Evolutionary conservation across 2,888 invertebrate genomes (phyloP), one percentile per base, ranked within the genome.

Genomic region (Itoplectis maculator): DNA sequence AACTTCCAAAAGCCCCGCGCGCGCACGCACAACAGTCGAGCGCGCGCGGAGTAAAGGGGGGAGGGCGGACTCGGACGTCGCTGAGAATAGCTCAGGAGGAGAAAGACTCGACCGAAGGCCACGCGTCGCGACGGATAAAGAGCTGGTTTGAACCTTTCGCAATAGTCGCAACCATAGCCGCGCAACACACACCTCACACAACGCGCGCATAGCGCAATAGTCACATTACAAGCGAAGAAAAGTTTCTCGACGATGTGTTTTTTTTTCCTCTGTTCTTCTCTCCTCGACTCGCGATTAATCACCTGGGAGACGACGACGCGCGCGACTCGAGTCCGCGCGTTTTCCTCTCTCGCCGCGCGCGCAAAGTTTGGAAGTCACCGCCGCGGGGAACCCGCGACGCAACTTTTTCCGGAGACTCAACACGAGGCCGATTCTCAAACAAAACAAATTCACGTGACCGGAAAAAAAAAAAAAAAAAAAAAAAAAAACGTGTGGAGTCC

Each of bases 91-190:
- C 81, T 81, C 78, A 15, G 35, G 51, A 54, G 78, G 37, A 72
- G 81, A 81, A 63, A 76, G 82, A 72, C 82, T 82, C 61, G 75
- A 82, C 65, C 72, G 82, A 82, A 82, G 82, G 82, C 82, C 82
- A 76, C 66, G 51, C 75, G 79, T 79, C 75, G 54, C 75, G 82
- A 72, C 82, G 82, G 75, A 75, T 82, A 82, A 79, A 82, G 82
- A 79, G 75, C 75, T 79, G 70, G 74, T 79, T 79, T 79, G 82
- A 82, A 72, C 72, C 79, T 82, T 82, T 82, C 82, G 79, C 82
- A 82, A 82, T 75, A 54, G 49, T 76, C n/a, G n/a, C n/a, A n/a
- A 68, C 76, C 37, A 65, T 56, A 76, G 66, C 72, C 72, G 51
- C 54, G 61, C 75, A 49, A 56, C 59, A 42, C 59, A n/a, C n/a